Conservation (phyloP, 2,113 vertebrate species). For the Oreotrochilus melanogaster region DNA sequence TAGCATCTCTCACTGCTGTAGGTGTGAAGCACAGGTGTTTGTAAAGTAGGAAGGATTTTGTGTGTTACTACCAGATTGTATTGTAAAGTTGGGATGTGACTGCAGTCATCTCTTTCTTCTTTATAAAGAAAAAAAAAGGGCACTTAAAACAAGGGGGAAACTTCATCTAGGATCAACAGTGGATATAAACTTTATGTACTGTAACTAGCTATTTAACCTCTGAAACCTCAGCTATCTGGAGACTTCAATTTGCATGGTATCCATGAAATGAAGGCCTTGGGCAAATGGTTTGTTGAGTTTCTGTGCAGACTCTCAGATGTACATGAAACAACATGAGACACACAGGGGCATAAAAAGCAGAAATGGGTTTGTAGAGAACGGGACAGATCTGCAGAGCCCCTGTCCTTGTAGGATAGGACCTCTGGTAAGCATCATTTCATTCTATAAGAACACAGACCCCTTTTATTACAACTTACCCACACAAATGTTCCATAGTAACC, state of each 20-base stretch:
- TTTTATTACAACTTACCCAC: background rate
- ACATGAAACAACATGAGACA: background rate
- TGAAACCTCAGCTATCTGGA: constrained; percentile 32
- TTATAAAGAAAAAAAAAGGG: background rate
- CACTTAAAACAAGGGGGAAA: constrained; percentile 10
- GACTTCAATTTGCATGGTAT: constrained; percentile 7
- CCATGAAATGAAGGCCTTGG: constrained; percentile 43
- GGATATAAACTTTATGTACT: constrained; percentile 62
- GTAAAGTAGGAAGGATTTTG: background rate
- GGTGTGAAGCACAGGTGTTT: background rate
- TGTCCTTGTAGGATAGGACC: background rate
- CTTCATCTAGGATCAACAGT: constrained; percentile 2
- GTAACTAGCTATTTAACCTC: constrained; percentile 58
- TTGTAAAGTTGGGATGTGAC: background rate
- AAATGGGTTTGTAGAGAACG: background rate
- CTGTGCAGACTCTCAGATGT: background rate
- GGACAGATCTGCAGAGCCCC: background rate
- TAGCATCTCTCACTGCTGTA: background rate
- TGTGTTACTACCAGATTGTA: background rate
- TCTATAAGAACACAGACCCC: background rate
- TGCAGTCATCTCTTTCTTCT: constrained; percentile 12
- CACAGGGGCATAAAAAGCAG: background rate
- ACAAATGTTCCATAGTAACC: background rate
- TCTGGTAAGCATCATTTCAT: background rate
- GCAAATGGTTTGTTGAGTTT: background rate